Evolutionary conservation across 2,113 vertebrate genomes (phyloP), one percentile per base, ranked within the genome.

Genomic region (Oxyura jamaicensis): DNA sequence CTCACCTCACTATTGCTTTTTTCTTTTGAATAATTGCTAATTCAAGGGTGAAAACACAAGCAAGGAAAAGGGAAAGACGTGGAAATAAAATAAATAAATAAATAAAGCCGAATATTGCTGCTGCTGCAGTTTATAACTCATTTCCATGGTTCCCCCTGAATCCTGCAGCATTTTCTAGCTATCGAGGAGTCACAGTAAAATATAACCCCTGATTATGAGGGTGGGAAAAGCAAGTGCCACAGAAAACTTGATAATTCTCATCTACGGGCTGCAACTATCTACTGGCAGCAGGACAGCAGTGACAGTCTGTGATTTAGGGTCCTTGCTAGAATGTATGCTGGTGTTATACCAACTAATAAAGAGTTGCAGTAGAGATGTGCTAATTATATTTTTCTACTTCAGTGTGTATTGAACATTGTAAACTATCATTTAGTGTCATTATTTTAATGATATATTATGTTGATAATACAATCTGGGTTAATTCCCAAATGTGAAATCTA

Each of bases 351-450:
- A 94, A 95, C 88, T 95, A 95, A 95, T 91, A 94, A 95, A 92
- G 94, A 96, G 58, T 93, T 94, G 83, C 25, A 88, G 69, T 69
- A 95, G 92, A 85, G 93, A 97, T 91, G 88, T 69, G 78, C 83
- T 98, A 97, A 97, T 98, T 97, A 96, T 75, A 96, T 97, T 97
- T 97, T 97, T 93, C 96, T 93, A 95, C 96, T 97, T 93, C 93
- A 96, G 60, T 91, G 80, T 97, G 83, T 91, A 97, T 93, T 83
- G 89, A 97, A 95, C 86, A 93, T 77, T 73, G 84, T 89, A 97
- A 97, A 96, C 91, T 97, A 96, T 94, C 92, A 97, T 96, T 97
- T 97, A 88, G 91, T 93, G 80, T 92, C 97, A 97, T 97, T 97
- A 97, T 96, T 98, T 97, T 96, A 97, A 97, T 95, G 94, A 97